phyloP scores from a whole-genome alignment of 2,888 invertebrate species.

The Isotomurus palustris region DNA sequence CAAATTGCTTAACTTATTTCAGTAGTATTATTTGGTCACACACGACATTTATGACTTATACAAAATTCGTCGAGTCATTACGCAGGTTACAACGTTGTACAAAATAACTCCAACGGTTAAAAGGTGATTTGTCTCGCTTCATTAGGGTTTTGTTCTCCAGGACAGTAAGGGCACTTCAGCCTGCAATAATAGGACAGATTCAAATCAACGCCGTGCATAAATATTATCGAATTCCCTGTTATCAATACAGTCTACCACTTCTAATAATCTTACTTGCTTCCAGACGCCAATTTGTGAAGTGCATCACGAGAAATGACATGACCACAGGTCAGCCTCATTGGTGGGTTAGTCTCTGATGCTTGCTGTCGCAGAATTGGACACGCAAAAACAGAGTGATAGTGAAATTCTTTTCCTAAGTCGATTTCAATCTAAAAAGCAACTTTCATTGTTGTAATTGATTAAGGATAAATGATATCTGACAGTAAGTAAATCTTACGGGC shows the following conservation, averaged over 20 bases:
- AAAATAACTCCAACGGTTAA: too few relatives aligned
- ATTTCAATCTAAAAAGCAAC: slow-evolving; percentile 74
- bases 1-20: too few relatives aligned
- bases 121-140: slow-evolving; percentile 91
- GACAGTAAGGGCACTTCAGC: slow-evolving; percentile 98
- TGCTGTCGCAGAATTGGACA: slow-evolving; percentile 97
- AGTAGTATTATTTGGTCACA: too few relatives aligned
- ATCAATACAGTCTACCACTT: too few relatives aligned
- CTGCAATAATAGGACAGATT: slow-evolving; percentile 55
- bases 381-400: slow-evolving; percentile 97
- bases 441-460: slow-evolving; percentile 1
- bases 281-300: slow-evolving; percentile 85
- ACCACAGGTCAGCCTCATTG: slow-evolving; percentile 93
- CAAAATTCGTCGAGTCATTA: too few relatives aligned
- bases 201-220: too few relatives aligned
- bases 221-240: too few relatives aligned
- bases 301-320: slow-evolving; percentile 98
- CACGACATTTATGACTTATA: too few relatives aligned
- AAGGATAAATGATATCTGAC: slow-evolving; percentile 3
- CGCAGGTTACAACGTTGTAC: too few relatives aligned
- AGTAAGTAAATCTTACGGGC: slow-evolving; percentile 62
- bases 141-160: slow-evolving; percentile 87
- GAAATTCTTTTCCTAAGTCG: slow-evolving; percentile 81
- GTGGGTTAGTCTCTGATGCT: slow-evolving; percentile 91
- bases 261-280: slow-evolving; percentile 69